A percentile compares a stretch with the other conserved stretches of the same genome.
phyloP scores from a whole-genome alignment of 2,797 vertebrate species.

The Poecilia picta region DNA sequence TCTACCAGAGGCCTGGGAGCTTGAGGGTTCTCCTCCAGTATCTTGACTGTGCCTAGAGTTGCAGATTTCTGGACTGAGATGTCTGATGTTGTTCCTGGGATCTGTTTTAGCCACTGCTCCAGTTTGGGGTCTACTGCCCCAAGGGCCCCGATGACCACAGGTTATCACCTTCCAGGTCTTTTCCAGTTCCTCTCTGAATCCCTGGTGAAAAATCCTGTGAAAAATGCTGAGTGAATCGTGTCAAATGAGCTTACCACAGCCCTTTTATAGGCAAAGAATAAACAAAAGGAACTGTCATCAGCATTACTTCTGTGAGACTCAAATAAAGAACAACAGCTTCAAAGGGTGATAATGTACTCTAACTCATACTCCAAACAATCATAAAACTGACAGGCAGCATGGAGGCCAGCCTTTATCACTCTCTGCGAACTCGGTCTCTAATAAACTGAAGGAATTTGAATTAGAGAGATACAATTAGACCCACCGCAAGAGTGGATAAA shows the following conservation, averaged over 20 bases:
- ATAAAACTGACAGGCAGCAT: constrained; percentile 35
- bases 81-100: no score
- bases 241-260: not conserved
- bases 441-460: constrained; percentile 53
- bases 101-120: no score
- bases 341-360: constrained; percentile 12
- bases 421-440: constrained; percentile 39
- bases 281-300: not conserved
- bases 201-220: not conserved
- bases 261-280: not conserved
- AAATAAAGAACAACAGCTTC: constrained; percentile 6
- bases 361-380: constrained; percentile 14
- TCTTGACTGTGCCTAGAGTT: no score
- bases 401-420: constrained; percentile 31
- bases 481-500: constrained; percentile 48
- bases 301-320: constrained; percentile 6
- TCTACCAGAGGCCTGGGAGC: no score
- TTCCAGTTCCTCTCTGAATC: no score
- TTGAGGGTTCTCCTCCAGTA: no score
- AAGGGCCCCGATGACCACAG: no score
- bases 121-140: no score
- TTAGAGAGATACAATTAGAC: constrained; percentile 57
- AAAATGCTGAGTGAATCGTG: not conserved
- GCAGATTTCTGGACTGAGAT: no score
- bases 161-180: no score